These are phyloP conservation scores for Pseudochaenichthys georgianus DNA, from an alignment of 2,797 vertebrate genomes.

Conservation along the genomic window DNA sequence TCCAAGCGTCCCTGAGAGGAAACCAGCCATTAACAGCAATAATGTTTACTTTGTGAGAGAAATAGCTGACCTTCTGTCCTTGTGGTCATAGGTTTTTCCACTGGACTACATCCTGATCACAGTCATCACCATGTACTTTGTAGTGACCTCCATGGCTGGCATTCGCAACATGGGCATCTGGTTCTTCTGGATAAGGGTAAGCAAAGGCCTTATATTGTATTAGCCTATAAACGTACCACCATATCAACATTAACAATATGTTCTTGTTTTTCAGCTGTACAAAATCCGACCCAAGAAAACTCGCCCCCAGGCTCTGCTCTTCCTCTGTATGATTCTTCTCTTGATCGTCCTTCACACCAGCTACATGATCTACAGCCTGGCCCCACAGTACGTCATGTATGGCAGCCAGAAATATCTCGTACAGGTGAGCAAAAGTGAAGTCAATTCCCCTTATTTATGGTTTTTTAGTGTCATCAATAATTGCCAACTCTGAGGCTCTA, in stretches of 20 bases:
- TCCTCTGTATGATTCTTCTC: conserved; percentile 98
- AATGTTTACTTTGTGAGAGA: conserved; percentile 7
- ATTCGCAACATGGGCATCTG: conserved; percentile 99
- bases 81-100: conserved; percentile 91
- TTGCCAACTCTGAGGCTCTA: conserved; percentile 17
- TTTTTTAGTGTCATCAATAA: conserved; percentile 27
- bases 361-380: conserved; percentile 99
- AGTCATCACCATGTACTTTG: conserved; percentile 97
- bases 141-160: conserved; percentile 98
- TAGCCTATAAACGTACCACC: background rate
- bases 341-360: conserved; percentile 97
- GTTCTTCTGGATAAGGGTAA: conserved; percentile 99
- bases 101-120: conserved; percentile 98
- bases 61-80: conserved; percentile 31
- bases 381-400: conserved; percentile 99
- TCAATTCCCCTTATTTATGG: conserved; percentile 11
- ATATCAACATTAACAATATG: background rate
- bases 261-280: conserved; percentile 87
- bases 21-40: conserved; percentile 13
- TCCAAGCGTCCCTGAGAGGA: conserved; percentile 16
- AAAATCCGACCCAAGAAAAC: conserved; percentile 96
- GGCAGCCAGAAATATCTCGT: conserved; percentile 96
- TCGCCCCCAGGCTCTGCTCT: conserved; percentile 95
- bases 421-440: conserved; percentile 85
- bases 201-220: background rate